These are phyloP conservation scores for Danio tinwini DNA, from an alignment of 2,797 vertebrate genomes.

Conservation along the genomic window DNA sequence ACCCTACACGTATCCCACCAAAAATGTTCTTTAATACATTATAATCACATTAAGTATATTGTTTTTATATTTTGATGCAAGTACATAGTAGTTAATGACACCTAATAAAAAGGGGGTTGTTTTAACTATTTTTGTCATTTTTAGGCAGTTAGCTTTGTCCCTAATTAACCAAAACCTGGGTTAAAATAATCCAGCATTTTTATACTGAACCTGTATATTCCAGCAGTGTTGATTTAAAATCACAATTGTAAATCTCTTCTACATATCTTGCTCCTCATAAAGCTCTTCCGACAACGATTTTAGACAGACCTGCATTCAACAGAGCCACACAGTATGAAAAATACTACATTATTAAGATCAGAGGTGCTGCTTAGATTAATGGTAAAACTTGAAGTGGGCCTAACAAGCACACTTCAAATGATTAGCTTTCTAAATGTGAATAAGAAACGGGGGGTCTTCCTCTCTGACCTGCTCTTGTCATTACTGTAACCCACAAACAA, in stretches of 20 bases:
- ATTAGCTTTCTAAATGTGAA: conserved; percentile 51
- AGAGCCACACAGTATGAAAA: conserved; percentile 17
- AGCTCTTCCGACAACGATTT: not conserved
- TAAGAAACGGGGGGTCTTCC: conserved; percentile 33
- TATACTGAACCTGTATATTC: not conserved
- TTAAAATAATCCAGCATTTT: too few species aligned
- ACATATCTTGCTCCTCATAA: not conserved
- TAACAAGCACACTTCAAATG: conserved; percentile 52
- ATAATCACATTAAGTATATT: too few species aligned
- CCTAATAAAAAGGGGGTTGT: too few species aligned
- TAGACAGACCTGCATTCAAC: not conserved
- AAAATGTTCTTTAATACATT: too few species aligned
- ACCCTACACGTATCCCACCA: too few species aligned
- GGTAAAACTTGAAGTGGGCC: conserved; percentile 30
- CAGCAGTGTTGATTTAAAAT: not conserved
- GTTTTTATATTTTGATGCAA: too few species aligned
- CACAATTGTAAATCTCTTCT: not conserved
- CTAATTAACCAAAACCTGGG: too few species aligned
- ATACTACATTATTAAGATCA: not conserved
- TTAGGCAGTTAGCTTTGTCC: too few species aligned
- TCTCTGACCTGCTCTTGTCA: conserved; percentile 66
- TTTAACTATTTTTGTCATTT: too few species aligned
- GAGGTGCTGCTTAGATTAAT: conserved; percentile 47
- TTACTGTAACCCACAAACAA: conserved; percentile 68
- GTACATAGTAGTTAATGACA: too few species aligned